Base-by-base conservation (phyloP, 2,797 vertebrate species). In the Crax fasciolata region DNA sequence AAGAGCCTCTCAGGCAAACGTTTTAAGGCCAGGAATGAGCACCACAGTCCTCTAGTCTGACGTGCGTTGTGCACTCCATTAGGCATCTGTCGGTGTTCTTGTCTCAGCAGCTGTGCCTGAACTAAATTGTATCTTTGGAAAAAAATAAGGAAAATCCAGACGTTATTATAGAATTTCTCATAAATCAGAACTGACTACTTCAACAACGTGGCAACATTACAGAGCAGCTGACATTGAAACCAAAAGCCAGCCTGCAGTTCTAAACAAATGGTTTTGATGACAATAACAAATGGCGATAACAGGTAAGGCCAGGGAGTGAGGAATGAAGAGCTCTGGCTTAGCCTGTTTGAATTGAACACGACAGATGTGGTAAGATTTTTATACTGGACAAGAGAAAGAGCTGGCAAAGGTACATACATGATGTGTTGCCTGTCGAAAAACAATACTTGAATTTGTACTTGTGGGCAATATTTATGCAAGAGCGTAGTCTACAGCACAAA, bases 11-110 rank as follows among this genome's bases (percentile, higher is more conserved):
- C 76, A 43, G 25, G 38, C 35, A 51, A 78, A 46, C 4, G 11
- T 63, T 70, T 68, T 76, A 79, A 73, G 66, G 83, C 94, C 87
- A 86, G 87, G 90, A 94, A 94, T 88, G 84, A 94, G 48, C 52
- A 66, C 14, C 1, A 1, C 30, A 84, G 6, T 51, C 74, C 9
- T 87, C 46, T 46, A 58, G 44, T 66, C 48, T 54, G 48, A 86
- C 70, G 43, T n/a, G 32, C 41, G 21, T n/a, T 3, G 5, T 6
- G 13, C n/a, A 32, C 6, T 68, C 62, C 27, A 8, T 68, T 25
- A 71, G 46, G 41, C 49, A 76, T 70, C 18, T 66, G 63, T 41
- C 23, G 48, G 41, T 66, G 13, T 46, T 91, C 74, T 58, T 75
- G 21, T 63, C 79, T 79, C 51, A 35, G 32, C 44, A 70, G 51